These are phyloP conservation scores for Loripinus fragilis DNA, from an alignment of 2,888 invertebrate species.

Conservation along the genomic window DNA sequence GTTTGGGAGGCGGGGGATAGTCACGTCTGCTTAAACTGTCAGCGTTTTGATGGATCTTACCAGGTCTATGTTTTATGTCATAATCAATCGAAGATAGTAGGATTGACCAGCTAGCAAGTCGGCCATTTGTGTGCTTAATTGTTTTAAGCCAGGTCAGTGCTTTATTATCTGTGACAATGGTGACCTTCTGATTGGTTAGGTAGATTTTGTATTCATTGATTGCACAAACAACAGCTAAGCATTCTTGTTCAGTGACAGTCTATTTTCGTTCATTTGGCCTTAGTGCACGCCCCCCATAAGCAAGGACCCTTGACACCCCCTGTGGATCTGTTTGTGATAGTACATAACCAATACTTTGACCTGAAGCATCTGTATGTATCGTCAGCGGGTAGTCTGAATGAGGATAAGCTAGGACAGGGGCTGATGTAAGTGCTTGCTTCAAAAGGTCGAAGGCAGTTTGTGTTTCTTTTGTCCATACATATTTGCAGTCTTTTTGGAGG, in stretches of 20 bases:
- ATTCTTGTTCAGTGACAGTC: constrained; percentile 43
- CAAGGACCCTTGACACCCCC: neutral
- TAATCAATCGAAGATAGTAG: neutral
- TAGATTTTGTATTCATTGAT: constrained; percentile 63
- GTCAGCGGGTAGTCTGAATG: constrained; percentile 42
- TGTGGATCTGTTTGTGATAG: neutral
- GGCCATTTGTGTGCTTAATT: neutral
- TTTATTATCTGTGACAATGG: constrained; percentile 63
- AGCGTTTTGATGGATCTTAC: neutral
- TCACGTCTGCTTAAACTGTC: neutral
- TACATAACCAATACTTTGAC: neutral
- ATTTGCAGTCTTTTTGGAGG: constrained; percentile 62
- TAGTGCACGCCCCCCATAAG: neutral
- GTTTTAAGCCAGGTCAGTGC: constrained; percentile 32
- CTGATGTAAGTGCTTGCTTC: constrained; percentile 62
- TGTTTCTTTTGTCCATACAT: constrained; percentile 71
- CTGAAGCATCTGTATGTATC: neutral
- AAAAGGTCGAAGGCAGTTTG: constrained; percentile 74
- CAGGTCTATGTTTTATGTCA: neutral
- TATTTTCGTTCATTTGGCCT: neutral
- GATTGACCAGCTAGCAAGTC: neutral
- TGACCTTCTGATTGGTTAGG: constrained; percentile 54
- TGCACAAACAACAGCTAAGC: constrained; percentile 55
- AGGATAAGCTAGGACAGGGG: constrained; percentile 59
- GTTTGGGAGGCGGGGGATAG: constrained; percentile 4